phyloP scores from a whole-genome alignment of 2,888 invertebrate species.

The Rotaria socialis region DNA sequence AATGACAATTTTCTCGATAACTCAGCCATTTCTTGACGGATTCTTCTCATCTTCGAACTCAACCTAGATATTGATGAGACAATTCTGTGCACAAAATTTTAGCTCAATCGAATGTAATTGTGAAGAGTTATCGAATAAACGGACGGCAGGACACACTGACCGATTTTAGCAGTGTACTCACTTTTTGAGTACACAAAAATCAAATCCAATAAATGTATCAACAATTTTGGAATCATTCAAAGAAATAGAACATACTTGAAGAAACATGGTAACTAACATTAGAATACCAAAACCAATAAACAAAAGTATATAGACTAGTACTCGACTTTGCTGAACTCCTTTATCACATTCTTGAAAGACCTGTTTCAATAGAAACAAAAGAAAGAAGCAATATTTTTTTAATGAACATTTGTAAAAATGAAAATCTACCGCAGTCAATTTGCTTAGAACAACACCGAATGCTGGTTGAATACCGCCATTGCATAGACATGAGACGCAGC shows the following conservation, averaged over 20 bases:
- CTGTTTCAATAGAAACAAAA: slow-evolving; percentile 34
- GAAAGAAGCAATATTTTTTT: not conserved
- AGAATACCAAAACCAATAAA: slow-evolving; percentile 52
- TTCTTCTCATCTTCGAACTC: too few relatives aligned
- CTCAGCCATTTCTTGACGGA: too few relatives aligned
- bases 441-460: slow-evolving; percentile 42
- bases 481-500: slow-evolving; percentile 40
- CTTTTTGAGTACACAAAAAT: too few relatives aligned
- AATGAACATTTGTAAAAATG: not conserved
- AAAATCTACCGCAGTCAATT: slow-evolving; percentile 48
- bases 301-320: slow-evolving; percentile 50
- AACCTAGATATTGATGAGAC: too few relatives aligned
- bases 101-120: too few relatives aligned
- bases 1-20: too few relatives aligned
- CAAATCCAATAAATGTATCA: too few relatives aligned
- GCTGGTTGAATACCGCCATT: slow-evolving; percentile 44
- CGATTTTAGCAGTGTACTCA: too few relatives aligned
- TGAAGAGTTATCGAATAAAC: too few relatives aligned
- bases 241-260: slow-evolving; percentile 49
- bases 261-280: slow-evolving; percentile 50
- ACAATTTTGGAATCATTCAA: too few relatives aligned
- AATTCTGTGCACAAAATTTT: too few relatives aligned
- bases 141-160: too few relatives aligned
- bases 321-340: slow-evolving; percentile 50
- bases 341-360: slow-evolving; percentile 50